Base-by-base conservation (phyloP, 2,113 vertebrate genomes). In the Dipodomys stephensi region DNA sequence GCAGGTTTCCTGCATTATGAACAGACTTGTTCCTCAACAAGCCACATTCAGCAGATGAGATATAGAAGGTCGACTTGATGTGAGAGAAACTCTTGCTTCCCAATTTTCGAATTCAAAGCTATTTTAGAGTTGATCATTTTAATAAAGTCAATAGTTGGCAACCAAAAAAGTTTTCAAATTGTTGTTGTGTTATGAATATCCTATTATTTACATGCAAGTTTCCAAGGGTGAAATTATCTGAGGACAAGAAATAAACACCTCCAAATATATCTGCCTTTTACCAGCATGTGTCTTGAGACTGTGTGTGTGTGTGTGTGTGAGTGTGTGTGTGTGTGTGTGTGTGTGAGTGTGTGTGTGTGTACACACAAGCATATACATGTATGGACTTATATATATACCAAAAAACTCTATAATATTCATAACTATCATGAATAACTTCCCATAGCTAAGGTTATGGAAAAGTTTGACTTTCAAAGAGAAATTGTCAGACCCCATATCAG, bases 401-500 rank as follows among this genome's bases (percentile, higher is more conserved):
- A 57, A 57, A 57, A 57, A 57, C 15, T 13, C 53, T 57, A 18
- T 57, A 57, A 57, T 57, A 57, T 57, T 57, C 53, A 18, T 57
- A 57, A 57, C 53, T 57, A 57, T 13, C 15, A 57, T 57, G 15
- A 73, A 39, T 7, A 69, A 20, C 82, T 25, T 16, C 27, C 60
- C 68, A 20, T 53, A 23, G 27, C 28, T 3, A 77, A 82, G 32
- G 76, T 53, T 19, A 74, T 12, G 57, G 94, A 91, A 92, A 46
- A 83, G 76, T 32, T 35, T 86, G 9, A 76, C 49, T 81, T 35
- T 68, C 49, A 22, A 12, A 65, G 0, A 46, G 91, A 78, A 78
- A 76, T 1, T 78, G 57, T 72, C 87, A 77, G 80, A 77, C 60
- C 80, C 62, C 92, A 80, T 57, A 13, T 57, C 53, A 97, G 96